phyloP scores from a whole-genome alignment of 2,113 vertebrate species.

The Gymnobelideus leadbeateri region DNA sequence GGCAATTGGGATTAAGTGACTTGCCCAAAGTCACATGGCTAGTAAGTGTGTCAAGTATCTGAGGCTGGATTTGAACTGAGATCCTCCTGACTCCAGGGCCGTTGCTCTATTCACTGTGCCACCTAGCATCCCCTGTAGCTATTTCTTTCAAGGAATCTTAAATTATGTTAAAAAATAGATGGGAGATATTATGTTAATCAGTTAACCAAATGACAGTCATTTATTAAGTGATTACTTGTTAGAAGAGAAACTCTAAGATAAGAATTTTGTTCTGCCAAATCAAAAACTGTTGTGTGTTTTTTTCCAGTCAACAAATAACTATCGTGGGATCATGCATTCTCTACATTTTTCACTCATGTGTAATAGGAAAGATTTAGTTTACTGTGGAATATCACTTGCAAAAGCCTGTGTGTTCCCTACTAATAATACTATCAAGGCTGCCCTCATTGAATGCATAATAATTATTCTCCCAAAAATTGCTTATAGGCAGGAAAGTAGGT shows the following conservation, averaged over 20 bases:
- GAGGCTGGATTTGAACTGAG: no score
- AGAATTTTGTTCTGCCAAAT: not conserved
- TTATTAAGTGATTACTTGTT: not conserved
- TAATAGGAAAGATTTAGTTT: not conserved
- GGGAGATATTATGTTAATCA: not conserved
- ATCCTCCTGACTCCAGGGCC: no score
- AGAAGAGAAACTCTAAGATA: not conserved
- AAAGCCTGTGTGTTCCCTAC: not conserved
- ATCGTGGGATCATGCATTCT: not conserved
- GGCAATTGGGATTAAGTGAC: no score
- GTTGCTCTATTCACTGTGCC: no score
- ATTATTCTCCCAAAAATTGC: not conserved
- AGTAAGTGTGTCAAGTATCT: no score
- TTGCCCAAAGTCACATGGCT: no score
- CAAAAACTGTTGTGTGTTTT: not conserved
- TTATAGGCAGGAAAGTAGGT: not conserved
- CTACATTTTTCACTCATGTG: not conserved
- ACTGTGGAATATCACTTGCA: not conserved
- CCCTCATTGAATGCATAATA: not conserved
- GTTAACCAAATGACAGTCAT: not conserved
- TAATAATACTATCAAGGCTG: not conserved
- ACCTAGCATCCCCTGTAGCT: no score
- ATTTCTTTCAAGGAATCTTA: not conserved
- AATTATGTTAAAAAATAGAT: not conserved
- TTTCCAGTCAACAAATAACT: not conserved